phyloP scores from a whole-genome alignment of 2,888 invertebrate species.

The Spodoptera exigua region DNA sequence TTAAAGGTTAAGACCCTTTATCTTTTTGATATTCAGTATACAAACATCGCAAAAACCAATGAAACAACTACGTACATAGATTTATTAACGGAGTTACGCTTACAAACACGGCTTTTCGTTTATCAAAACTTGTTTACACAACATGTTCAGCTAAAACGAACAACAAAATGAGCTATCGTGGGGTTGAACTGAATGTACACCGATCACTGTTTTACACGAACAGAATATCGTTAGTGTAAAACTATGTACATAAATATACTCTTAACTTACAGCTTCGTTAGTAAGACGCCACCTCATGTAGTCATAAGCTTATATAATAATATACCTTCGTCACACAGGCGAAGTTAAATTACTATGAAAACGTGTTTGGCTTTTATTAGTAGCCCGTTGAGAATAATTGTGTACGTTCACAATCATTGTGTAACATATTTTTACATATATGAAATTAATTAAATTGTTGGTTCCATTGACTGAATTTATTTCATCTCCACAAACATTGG shows the following conservation, averaged over 20 bases:
- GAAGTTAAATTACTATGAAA: conserved; percentile 78
- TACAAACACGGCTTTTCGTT: too few relatives aligned
- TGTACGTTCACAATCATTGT: conserved; percentile 62
- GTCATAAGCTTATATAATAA: conserved; percentile 31
- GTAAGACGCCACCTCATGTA: conserved; percentile 41
- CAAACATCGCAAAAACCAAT: too few relatives aligned
- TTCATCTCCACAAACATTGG: conserved; percentile 20
- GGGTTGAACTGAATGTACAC: neutral
- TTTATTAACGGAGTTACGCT: too few relatives aligned
- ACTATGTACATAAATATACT: conserved; percentile 28
- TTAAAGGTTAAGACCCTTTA: too few relatives aligned
- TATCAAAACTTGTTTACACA: too few relatives aligned
- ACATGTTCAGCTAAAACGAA: neutral
- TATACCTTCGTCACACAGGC: conserved; percentile 61
- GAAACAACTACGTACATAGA: too few relatives aligned
- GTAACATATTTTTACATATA: conserved; percentile 60
- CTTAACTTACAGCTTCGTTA: conserved; percentile 33
- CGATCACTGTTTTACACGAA: conserved; percentile 7
- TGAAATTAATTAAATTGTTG: conserved; percentile 41
- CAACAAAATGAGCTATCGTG: neutral
- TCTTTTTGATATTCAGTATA: too few relatives aligned
- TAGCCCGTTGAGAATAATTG: conserved; percentile 66
- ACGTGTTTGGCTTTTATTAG: conserved; percentile 78
- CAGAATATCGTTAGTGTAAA: neutral
- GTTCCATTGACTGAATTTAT: conserved; percentile 29